Conservation (phyloP, 37 sponge, comb jelly and placozoan genomes). For the Ephydatia muelleri region DNA sequence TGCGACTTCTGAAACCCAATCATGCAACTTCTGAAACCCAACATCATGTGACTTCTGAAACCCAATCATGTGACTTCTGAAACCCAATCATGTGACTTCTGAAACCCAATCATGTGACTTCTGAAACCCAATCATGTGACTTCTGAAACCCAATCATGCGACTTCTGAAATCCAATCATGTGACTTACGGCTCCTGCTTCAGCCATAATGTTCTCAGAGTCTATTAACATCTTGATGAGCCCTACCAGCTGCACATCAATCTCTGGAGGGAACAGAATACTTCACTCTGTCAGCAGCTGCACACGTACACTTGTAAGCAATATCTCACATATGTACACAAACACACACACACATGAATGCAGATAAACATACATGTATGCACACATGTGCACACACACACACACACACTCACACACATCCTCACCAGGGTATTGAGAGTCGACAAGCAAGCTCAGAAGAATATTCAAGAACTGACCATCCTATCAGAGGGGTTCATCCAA, state of each 20-base stretch:
- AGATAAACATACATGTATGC: neutral
- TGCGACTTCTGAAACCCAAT: too few species aligned
- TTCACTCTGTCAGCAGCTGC: neutral
- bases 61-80: neutral
- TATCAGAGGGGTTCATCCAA: neutral
- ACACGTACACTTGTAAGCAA: neutral
- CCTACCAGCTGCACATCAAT: conserved; percentile 84
- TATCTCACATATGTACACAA: neutral
- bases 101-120: neutral
- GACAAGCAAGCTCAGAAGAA: conserved; percentile 76
- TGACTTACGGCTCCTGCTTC: conserved; percentile 36
- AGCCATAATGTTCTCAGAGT: conserved; percentile 81
- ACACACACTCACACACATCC: neutral
- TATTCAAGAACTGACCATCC: conserved; percentile 80
- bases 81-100: too few species aligned
- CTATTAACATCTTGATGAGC: conserved; percentile 85
- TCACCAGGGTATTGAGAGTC: conserved; percentile 73
- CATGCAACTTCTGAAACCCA: neutral
- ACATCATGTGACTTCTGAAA: conserved; percentile 11
- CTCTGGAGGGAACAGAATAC: conserved; percentile 38
- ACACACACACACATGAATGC: neutral
- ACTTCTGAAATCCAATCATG: neutral
- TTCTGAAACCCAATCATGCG: too few species aligned
- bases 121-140: neutral
- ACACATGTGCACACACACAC: conserved; percentile 10